These are phyloP conservation scores for Okamejei kenojei DNA, from an alignment of 2,797 vertebrate species.

Conservation along the genomic window DNA sequence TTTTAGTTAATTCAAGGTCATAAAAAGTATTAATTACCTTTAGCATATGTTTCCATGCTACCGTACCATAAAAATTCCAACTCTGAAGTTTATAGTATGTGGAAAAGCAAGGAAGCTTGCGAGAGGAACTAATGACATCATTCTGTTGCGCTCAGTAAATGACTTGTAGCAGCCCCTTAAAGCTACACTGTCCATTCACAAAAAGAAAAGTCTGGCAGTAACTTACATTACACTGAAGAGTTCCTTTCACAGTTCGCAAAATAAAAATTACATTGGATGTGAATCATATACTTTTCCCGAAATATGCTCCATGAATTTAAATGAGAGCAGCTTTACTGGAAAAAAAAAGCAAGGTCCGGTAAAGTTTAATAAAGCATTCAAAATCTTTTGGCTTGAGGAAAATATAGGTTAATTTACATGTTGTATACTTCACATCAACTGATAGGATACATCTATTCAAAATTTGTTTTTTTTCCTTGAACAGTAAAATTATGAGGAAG, in stretches of 20 bases:
- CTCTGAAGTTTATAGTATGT: background rate
- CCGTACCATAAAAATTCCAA: background rate
- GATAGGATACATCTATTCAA: too few relatives aligned
- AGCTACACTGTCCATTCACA: background rate
- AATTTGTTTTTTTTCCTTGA: background rate
- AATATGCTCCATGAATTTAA: background rate
- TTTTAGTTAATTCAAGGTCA: background rate
- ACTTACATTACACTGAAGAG: background rate
- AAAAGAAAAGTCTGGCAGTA: background rate
- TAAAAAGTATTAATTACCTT: constrained; percentile 6
- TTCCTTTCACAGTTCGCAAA: background rate
- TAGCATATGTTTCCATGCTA: background rate
- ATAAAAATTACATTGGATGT: background rate
- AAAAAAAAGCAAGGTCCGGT: background rate
- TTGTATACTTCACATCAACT: background rate
- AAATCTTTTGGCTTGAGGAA: too few relatives aligned
- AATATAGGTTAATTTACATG: background rate
- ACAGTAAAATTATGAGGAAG: background rate
- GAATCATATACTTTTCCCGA: background rate
- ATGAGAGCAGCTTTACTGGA: background rate
- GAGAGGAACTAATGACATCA: constrained; percentile 12
- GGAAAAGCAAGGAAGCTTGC: background rate
- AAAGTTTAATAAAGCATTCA: background rate
- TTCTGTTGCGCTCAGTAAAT: background rate
- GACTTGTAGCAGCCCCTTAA: background rate